Conservation (phyloP, 2,797 vertebrate genomes). For the Mormyrops boulengeri region DNA sequence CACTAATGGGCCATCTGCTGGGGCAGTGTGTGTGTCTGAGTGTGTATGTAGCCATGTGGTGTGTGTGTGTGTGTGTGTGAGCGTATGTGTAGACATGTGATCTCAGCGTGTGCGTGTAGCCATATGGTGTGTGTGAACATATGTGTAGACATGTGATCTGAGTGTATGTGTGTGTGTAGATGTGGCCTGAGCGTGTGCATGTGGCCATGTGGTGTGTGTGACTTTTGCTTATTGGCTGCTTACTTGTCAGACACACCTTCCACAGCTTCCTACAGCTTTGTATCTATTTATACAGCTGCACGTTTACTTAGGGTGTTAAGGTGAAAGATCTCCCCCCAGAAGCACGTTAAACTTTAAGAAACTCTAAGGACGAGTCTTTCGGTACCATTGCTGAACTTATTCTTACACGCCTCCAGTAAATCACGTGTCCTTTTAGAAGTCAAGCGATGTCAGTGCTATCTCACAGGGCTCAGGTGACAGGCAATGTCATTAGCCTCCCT, state of each 20-base stretch:
- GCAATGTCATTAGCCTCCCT: background rate
- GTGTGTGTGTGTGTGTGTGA: background rate
- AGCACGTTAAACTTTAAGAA: background rate
- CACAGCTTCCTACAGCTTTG: background rate
- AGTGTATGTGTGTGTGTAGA: background rate
- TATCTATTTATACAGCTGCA: constrained; percentile 9
- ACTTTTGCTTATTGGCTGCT: background rate
- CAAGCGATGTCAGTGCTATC: background rate
- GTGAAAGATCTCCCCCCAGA: background rate
- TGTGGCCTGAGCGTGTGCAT: background rate
- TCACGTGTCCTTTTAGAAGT: background rate
- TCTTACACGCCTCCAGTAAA: background rate
- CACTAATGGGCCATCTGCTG: background rate
- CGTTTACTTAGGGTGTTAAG: background rate
- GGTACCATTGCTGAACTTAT: background rate
- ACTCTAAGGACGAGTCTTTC: background rate
- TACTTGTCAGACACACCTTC: background rate
- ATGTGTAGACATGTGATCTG: background rate
- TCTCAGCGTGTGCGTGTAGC: background rate
- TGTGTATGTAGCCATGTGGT: background rate
- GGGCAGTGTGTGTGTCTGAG: background rate
- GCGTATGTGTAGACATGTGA: too few relatives aligned
- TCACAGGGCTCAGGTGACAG: constrained; percentile 3
- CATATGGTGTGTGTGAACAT: background rate
- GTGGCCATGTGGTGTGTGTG: background rate